Conservation (phyloP, 1,140 invertebrate genomes). For the Caenorhabditis tropicalis region DNA sequence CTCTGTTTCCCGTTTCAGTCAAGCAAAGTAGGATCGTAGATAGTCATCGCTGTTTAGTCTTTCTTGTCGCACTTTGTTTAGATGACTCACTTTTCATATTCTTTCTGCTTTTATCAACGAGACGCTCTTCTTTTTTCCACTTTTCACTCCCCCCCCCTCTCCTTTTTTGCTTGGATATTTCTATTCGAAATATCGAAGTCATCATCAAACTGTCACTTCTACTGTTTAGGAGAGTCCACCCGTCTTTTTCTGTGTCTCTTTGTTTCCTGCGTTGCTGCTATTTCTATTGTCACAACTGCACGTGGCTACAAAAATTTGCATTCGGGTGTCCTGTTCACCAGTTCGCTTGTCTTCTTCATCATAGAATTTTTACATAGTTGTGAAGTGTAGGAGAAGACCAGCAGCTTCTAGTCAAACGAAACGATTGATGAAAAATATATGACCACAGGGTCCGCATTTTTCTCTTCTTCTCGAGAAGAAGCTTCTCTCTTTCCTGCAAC, state of each 20-base stretch:
- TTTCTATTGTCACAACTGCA: conserved; percentile 27
- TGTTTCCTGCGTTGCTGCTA: background rate
- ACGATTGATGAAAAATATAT: conserved; percentile 43
- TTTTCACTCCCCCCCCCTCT: background rate
- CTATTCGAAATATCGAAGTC: conserved; percentile 19
- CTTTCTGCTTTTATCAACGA: conserved; percentile 21
- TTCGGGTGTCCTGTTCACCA: conserved; percentile 21
- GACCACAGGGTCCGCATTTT: background rate
- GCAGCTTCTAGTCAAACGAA: background rate
- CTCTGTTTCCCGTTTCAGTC: background rate
- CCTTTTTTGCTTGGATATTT: background rate
- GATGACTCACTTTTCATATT: conserved; percentile 19
- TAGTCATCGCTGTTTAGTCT: background rate
- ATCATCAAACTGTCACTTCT: background rate
- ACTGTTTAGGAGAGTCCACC: background rate
- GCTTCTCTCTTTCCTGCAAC: background rate
- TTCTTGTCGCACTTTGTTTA: conserved; percentile 26
- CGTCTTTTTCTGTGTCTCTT: background rate
- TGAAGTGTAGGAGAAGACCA: background rate
- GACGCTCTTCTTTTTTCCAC: background rate
- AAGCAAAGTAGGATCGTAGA: too few relatives aligned
- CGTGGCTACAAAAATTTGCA: conserved; percentile 27
- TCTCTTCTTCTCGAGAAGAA: too few relatives aligned
- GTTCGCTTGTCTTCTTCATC: conserved; percentile 17
- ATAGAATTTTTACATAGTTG: background rate